phyloP scores from a whole-genome alignment of 1,140 invertebrate genomes.

The Conus betulinus region DNA sequence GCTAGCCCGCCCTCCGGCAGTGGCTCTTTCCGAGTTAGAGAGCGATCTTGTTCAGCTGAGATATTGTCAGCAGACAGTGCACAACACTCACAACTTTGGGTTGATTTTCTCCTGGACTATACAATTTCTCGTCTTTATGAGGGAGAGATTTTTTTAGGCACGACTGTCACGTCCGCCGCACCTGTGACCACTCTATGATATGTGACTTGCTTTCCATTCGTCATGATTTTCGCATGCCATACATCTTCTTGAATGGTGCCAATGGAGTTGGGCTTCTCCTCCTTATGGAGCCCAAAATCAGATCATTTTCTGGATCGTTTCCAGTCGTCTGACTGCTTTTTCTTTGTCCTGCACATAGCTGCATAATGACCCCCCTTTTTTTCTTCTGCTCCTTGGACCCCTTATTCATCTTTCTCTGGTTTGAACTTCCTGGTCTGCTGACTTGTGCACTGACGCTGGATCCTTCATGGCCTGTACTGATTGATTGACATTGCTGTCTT shows the following conservation, averaged over 20 bases:
- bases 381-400: neutral
- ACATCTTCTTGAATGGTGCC: neutral
- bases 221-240: neutral
- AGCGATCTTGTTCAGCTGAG: too few relatives aligned
- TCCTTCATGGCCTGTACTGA: neutral
- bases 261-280: neutral
- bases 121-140: neutral
- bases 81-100: too few relatives aligned
- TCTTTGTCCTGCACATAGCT: neutral
- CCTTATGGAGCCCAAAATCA: neutral
- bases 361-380: neutral
- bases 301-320: neutral
- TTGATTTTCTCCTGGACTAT: too few relatives aligned
- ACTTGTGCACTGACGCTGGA: neutral
- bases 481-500: neutral
- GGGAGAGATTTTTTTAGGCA: slow-evolving; percentile 1
- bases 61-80: too few relatives aligned
- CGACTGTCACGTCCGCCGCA: neutral
- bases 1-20: too few relatives aligned
- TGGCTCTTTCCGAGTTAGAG: too few relatives aligned
- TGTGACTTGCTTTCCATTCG: neutral
- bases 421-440: neutral
- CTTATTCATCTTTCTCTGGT: neutral
- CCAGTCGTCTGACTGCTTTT: slow-evolving; percentile 1
- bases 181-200: slow-evolving; percentile 22